Evolutionary conservation across 2,888 invertebrate species (phyloP).

Genomic region (Apamea crenata): DNA sequence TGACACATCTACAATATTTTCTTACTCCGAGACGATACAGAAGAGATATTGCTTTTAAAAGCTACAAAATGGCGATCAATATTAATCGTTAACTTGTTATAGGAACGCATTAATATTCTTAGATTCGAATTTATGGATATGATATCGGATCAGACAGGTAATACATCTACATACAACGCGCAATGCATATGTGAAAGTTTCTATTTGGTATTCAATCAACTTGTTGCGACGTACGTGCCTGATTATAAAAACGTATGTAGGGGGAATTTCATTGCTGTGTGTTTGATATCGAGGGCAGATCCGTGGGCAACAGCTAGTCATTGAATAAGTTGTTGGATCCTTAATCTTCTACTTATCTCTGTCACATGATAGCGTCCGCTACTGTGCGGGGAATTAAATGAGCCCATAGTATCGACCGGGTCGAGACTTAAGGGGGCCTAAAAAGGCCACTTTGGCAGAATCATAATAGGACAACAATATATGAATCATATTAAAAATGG

Average conservation of each 20-base stretch:
- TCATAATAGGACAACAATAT: no score
- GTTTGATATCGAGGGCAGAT: conserved; percentile 43
- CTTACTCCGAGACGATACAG: conserved; percentile 15
- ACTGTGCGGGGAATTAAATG: conserved; percentile 37
- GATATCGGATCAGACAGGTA: conserved; percentile 33
- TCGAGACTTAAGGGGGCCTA: conserved; percentile 11
- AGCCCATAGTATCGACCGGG: conserved; percentile 44
- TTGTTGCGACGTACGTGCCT: conserved; percentile 26
- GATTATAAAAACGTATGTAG: conserved; percentile 28
- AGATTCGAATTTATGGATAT: conserved; percentile 44
- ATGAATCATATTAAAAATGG: no score
- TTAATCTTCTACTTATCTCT: conserved; percentile 54
- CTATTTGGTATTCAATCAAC: conserved; percentile 49
- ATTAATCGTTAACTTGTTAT: conserved; percentile 55
- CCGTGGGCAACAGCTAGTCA: conserved; percentile 46
- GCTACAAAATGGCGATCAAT: conserved; percentile 53
- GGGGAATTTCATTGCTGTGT: conserved; percentile 26
- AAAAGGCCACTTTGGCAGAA: no score
- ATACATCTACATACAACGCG: conserved; percentile 17
- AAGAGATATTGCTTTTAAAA: conserved; percentile 48
- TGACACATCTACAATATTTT: conserved; percentile 41
- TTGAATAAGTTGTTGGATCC: conserved; percentile 52
- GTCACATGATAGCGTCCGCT: conserved; percentile 47
- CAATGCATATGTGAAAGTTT: conserved; percentile 48
- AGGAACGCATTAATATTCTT: conserved; percentile 45